phyloP scores from a whole-genome alignment of 2,113 vertebrate species.

The Entomyzon cyanotis region DNA sequence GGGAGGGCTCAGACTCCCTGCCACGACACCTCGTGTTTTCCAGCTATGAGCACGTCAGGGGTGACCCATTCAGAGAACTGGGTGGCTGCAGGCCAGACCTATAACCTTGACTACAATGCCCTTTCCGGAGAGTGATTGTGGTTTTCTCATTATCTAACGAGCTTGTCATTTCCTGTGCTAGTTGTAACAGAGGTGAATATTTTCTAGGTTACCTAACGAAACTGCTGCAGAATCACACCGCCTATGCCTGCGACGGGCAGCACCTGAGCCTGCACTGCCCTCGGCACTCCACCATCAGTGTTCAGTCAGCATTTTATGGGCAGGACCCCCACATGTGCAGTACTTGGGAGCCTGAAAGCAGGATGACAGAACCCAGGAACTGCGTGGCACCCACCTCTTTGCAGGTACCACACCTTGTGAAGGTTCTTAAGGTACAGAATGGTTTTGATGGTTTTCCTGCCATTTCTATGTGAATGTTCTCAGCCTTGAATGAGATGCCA shows the following conservation, averaged over 20 bases:
- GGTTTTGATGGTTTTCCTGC: background rate
- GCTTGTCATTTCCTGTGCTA: slow-evolving; percentile 38
- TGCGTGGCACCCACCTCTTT: slow-evolving; percentile 87
- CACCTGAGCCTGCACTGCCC: slow-evolving; percentile 87
- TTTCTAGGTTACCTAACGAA: slow-evolving; percentile 91
- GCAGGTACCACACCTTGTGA: slow-evolving; percentile 78
- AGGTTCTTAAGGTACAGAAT: background rate
- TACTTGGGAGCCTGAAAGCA: slow-evolving; percentile 45
- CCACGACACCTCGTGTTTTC: background rate
- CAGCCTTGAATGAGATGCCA: background rate
- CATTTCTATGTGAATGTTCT: background rate
- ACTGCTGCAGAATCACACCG: slow-evolving; percentile 91
- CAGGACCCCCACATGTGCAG: slow-evolving; percentile 72
- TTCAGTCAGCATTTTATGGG: slow-evolving; percentile 91
- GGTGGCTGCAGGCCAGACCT: background rate
- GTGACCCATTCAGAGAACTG: slow-evolving; percentile 1
- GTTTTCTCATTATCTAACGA: background rate
- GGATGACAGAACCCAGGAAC: slow-evolving; percentile 68
- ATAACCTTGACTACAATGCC: slow-evolving; percentile 18
- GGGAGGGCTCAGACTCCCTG: background rate
- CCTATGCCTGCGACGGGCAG: slow-evolving; percentile 88
- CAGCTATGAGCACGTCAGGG: background rate
- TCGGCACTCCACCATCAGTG: slow-evolving; percentile 90
- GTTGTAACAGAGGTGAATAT: slow-evolving; percentile 68
- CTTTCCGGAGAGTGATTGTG: background rate